Base-by-base conservation (phyloP, 2,113 vertebrate species). In the Mesocricetus auratus region DNA sequence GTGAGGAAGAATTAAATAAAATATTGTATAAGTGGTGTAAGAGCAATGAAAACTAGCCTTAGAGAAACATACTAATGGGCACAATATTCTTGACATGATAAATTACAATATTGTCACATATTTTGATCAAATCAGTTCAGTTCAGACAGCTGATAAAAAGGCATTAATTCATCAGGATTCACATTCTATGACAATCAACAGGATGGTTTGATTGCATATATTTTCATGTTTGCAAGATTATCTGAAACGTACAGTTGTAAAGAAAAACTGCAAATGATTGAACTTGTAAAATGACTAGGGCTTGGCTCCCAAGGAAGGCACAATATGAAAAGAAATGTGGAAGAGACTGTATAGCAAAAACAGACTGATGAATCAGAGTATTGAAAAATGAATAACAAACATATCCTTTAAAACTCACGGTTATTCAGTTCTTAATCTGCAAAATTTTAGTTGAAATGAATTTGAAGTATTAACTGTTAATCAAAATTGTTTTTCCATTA, bases 401-500 rank as follows among this genome's bases (percentile, higher is more conserved):
- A 31, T 8, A 33, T 58, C 75, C 22, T 50, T 89, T 31, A 90
- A 75, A 81, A 15, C 7, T 88, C 36, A 39, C 66, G 66, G 29
- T 86, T 60, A 39, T 73, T 8, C 9, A 95, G 4, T 93, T 92
- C 15, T 75, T 78, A 91, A 86, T 96, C 60, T 89, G 12, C 19
- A 91, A 89, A 90, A 74, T 73, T 29, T 83, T 50, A 90, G 56
- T 83, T 73, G 24, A 1, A 69, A 53, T 87, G 74, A 89, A 90
- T 95, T 68, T 83, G 74, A 94, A 90, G 42, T 71, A 60, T 50
- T 8, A 33, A 3, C 31, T 77, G 2, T 62, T 86, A 86, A n/a
- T n/a, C n/a, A 91, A 86, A 90, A 87, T 66, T 31, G 26, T 89
- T 89, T 91, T 53, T 90, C 39, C 78, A 7, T 29, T 96, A 42